phyloP scores from a whole-genome alignment of 2,888 invertebrate species.

The Mantis religiosa region DNA sequence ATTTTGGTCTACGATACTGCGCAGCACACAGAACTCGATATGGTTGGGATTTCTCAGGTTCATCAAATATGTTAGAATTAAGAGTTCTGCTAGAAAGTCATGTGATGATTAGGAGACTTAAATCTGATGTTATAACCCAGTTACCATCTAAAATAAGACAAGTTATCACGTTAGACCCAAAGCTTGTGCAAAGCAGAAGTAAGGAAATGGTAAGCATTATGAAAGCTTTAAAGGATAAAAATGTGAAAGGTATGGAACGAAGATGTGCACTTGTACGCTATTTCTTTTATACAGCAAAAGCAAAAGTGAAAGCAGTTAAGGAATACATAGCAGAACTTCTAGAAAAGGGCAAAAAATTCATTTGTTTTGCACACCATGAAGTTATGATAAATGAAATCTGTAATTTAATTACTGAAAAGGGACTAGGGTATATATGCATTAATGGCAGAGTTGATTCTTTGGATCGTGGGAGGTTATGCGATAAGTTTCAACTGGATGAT shows the following conservation, averaged over 20 bases:
- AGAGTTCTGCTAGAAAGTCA: constrained; percentile 66
- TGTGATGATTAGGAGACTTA: constrained; percentile 86
- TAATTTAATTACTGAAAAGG: constrained; percentile 52
- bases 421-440: constrained; percentile 53
- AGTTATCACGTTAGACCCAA: constrained; percentile 71
- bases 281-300: constrained; percentile 74
- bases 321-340: constrained; percentile 72
- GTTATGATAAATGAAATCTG: constrained; percentile 75
- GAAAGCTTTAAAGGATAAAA: constrained; percentile 49
- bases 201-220: constrained; percentile 57
- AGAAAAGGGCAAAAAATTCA: constrained; percentile 69
- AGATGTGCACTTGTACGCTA: constrained; percentile 71
- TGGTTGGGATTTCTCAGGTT: constrained; percentile 87
- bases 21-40: constrained; percentile 69
- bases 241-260: constrained; percentile 51
- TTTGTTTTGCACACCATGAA: constrained; percentile 91
- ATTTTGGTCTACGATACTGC: constrained; percentile 77
- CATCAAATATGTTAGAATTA: constrained; percentile 80
- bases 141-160: constrained; percentile 78
- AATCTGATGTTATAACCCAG: constrained; percentile 77
- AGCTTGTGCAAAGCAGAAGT: constrained; percentile 57
- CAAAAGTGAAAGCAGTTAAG: constrained; percentile 80
- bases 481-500: constrained; percentile 71
- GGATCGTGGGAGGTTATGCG: constrained; percentile 53
- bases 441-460: constrained; percentile 78